Percentiles rank a stretch among this genome's conserved stretches.
These are phyloP conservation scores for Erinaceus europaeus DNA, from an alignment of 2,113 vertebrate species.

Conservation along the genomic window DNA sequence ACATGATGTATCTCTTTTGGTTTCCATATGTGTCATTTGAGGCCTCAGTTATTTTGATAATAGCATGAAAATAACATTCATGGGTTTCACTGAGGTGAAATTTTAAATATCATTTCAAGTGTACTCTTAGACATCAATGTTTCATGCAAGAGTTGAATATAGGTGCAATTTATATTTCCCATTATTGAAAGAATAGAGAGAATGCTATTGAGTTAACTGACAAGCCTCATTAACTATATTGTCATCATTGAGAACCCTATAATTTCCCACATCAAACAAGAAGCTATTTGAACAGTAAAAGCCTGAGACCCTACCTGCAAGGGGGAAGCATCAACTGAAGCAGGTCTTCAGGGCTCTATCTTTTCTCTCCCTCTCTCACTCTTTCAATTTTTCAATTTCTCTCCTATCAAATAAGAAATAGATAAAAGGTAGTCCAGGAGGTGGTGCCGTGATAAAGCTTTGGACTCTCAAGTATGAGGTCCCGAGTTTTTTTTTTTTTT, in stretches of 20 bases:
- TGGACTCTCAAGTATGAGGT: no score
- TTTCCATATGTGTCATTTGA: neutral
- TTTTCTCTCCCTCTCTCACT: no score
- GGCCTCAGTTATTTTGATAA: slow-evolving; percentile 15
- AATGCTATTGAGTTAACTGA: neutral
- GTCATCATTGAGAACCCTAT: slow-evolving; percentile 13
- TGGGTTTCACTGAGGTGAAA: neutral
- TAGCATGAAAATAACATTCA: neutral
- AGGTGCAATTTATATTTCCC: neutral
- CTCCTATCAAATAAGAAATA: no score
- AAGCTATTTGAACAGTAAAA: slow-evolving; percentile 16
- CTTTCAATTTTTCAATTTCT: no score
- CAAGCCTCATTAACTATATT: neutral
- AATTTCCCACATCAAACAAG: slow-evolving; percentile 5
- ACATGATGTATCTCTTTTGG: neutral
- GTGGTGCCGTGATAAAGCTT: no score
- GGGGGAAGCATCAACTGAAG: no score
- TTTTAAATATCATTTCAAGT: neutral
- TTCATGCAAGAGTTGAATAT: neutral
- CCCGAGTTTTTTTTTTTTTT: no score
- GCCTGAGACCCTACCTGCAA: no score
- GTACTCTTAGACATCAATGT: neutral
- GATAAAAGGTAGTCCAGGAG: no score
- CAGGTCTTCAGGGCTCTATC: no score
- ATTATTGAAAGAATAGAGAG: neutral